Evolutionary conservation across 2,888 invertebrate genomes (phyloP).

Genomic region (Trichogramma evanescens): DNA sequence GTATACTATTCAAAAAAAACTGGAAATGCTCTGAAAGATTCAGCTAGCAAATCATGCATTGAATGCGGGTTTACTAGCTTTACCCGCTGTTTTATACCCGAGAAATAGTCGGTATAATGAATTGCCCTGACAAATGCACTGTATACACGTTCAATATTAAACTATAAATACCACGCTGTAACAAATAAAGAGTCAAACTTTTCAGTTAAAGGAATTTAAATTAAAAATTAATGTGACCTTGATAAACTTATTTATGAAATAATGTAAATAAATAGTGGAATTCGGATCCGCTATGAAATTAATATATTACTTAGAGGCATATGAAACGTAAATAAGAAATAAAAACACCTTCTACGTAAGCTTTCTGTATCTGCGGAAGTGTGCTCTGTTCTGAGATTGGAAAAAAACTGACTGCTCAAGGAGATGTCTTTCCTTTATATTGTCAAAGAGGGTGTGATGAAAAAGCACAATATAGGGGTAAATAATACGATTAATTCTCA

Average conservation of each 20-base stretch:
- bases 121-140: constrained; percentile 13
- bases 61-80: constrained; percentile 1
- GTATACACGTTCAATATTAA: not conserved
- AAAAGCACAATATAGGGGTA: constrained; percentile 3
- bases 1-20: not conserved
- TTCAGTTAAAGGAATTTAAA: not conserved
- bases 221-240: not conserved
- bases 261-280: not conserved
- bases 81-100: constrained; percentile 6
- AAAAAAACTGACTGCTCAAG: constrained; percentile 13
- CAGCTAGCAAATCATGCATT: not conserved
- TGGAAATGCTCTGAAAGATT: not conserved
- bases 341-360: not conserved
- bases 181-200: too few species aligned
- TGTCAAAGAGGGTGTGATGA: constrained; percentile 2
- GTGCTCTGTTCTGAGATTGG: constrained; percentile 9
- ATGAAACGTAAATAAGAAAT: not conserved
- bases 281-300: not conserved
- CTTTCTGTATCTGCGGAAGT: not conserved
- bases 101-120: not conserved
- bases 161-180: not conserved
- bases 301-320: not conserved
- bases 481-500: constrained; percentile 14
- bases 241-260: not conserved
- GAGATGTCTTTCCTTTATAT: constrained; percentile 15